Base-by-base conservation (phyloP, 2,797 vertebrate species). In the Cygnus olor region DNA sequence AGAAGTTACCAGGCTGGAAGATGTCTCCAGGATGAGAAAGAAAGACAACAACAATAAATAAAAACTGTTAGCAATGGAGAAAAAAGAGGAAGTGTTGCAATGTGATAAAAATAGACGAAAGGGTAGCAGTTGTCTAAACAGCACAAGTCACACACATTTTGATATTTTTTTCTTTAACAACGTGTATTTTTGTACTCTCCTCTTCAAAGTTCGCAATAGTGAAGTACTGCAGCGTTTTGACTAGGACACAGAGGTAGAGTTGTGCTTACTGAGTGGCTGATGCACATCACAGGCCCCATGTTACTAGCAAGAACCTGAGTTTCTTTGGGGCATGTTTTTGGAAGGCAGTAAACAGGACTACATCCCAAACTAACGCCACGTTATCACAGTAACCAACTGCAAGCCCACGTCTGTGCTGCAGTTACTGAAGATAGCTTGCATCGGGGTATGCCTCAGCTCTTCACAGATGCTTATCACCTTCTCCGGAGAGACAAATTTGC, bases 271-370 rank as follows among this genome's bases (percentile, higher is more conserved):
- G 25, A 24, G 27, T 11, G 19, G 21, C 36, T 68, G 53, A 80
- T 32, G 24, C 27, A 0, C 14, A 42, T 6, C 1, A 0, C 18
- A 40, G 18, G 28, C 0, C 1, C 11, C 77, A 20, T 9, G 7
- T 13, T 80, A 1, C 13, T 15, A 18, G 4, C 17, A 54, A 34
- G 8, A 80, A 32, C 5, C 4, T 13, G 25, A 32, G 10, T 34
- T 18, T 84, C 38, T 44, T 63, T 32, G 0, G 0, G 9, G 5
- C 54, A 11, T 7, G 9, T 57, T 76, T 60, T 54, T 3, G 8
- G 25, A 61, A 54, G 4, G 24, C 8, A 3, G 7, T 58, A 72
- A 72, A 0, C 5, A 54, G 27, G 77, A 77, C 47, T 80, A 28
- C 28, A 38, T 80, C 70, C 19, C 20, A 81, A 66, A 56, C 28